Evolutionary conservation across 2,888 invertebrate genomes (phyloP), one percentile per base, ranked within the genome.

Genomic region (Eledona agricola): DNA sequence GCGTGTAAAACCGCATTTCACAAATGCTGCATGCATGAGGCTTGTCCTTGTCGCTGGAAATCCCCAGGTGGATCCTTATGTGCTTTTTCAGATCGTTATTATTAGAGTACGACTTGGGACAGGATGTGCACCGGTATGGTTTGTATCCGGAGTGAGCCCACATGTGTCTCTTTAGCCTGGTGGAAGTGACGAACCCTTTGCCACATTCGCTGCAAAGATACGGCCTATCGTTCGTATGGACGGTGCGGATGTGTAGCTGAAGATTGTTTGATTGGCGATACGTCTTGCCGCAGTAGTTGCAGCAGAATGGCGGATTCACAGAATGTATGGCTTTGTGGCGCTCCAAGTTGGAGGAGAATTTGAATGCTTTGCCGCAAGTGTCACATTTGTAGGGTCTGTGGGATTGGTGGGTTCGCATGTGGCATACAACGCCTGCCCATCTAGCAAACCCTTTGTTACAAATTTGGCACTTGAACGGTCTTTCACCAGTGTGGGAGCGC

Each of bases 401-500:
- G 7, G 69, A 57, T 42, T 71, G 69, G 45, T 76, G 75, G 1
- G 71, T 72, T 46, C 66, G 68, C 73, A 75, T 72, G 42, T 76
- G 75, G 0, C 71, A 70, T 1, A 70, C 67, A 6, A 76, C 73
- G 1, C 73, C 74, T 1, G 74, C 73, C 72, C 73, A 74, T 26
- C 75, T 59, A 0, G 71, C 66, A 55, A 76, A 76, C 3, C 74
- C 74, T 58, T 75, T 76, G 51, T 65, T 63, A 54, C 75, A 75
- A 22, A 73, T 59, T 34, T 71, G 69, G 52, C 75, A 75, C 57
- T 72, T 72, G 53, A 72, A 76, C 0, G 75, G 75, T 12, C 72
- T 59, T 62, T 76, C 75, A 6, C 74, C 78, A 9, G 77, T 78
- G 79, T 83, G 83, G 57, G 83, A 83, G 69, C 84, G 78, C 81